Evolutionary conservation across 2,797 vertebrate genomes (phyloP).

Genomic region (Myotis pilosus): DNA sequence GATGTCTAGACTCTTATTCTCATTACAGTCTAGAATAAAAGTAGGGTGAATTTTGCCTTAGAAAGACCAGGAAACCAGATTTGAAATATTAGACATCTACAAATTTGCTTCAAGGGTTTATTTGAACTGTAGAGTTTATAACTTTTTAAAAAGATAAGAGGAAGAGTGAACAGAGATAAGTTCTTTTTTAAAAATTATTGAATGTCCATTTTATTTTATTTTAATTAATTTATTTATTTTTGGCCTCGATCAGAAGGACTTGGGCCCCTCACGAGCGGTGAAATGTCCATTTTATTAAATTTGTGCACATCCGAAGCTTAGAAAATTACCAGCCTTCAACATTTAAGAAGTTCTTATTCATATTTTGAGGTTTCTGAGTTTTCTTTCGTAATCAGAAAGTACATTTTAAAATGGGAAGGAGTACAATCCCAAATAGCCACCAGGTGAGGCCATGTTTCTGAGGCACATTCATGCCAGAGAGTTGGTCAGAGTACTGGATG

Average conservation of each 20-base stretch:
- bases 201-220: background rate
- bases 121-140: background rate
- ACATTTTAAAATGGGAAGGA: background rate
- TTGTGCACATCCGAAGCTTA: background rate
- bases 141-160: background rate
- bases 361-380: background rate
- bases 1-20: too few relatives aligned
- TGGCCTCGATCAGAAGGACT: too few relatives aligned
- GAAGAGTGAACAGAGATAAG: background rate
- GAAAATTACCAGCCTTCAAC: background rate
- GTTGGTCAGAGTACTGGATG: background rate
- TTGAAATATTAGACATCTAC: conserved; percentile 19
- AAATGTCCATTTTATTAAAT: background rate
- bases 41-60: background rate
- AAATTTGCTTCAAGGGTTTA: conserved; percentile 42
- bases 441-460: background rate
- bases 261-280: too few relatives aligned
- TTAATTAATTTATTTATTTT: too few relatives aligned
- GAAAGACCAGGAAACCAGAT: background rate
- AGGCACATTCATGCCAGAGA: background rate
- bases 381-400: background rate
- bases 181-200: background rate
- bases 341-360: background rate
- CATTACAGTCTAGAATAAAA: background rate
- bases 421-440: background rate